phyloP scores from a whole-genome alignment of 2,113 vertebrate genomes.

The Lamprotornis superbus region DNA sequence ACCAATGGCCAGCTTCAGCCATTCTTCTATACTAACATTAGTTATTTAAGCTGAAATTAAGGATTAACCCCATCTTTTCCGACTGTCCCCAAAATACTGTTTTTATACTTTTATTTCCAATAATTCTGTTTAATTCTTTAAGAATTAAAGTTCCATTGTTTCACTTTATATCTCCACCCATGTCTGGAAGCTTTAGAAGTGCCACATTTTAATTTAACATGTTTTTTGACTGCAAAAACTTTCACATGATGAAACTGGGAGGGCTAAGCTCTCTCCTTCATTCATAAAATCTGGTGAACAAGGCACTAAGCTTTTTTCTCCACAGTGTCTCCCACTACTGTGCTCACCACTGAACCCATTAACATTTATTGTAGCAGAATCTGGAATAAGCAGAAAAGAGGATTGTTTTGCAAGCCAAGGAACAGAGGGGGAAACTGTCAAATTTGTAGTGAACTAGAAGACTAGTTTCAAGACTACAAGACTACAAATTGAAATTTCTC shows the following conservation, averaged over 20 bases:
- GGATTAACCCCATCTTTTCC: not conserved
- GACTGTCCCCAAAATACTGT: not conserved
- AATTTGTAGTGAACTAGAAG: conserved; percentile 22
- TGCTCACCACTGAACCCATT: not conserved
- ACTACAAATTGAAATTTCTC: conserved; percentile 65
- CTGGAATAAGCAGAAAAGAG: not conserved
- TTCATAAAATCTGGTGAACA: not conserved
- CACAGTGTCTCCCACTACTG: not conserved
- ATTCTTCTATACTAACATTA: not conserved
- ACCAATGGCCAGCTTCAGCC: not conserved
- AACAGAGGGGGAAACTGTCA: conserved; percentile 14
- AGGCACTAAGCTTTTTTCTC: not conserved
- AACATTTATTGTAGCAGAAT: not conserved
- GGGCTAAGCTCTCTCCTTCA: not conserved
- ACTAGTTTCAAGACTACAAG: conserved; percentile 30
- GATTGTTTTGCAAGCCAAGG: not conserved
- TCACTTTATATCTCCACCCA: not conserved
- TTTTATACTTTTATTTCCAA: not conserved
- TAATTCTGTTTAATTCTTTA: not conserved
- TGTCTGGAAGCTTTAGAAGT: not conserved
- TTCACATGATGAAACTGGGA: not conserved
- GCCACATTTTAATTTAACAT: not conserved
- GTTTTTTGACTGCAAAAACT: not conserved
- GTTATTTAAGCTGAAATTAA: not conserved
- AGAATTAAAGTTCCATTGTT: not conserved